These are phyloP conservation scores for Crotophaga sulcirostris DNA, from an alignment of 2,113 vertebrate genomes.

Conservation along the genomic window DNA sequence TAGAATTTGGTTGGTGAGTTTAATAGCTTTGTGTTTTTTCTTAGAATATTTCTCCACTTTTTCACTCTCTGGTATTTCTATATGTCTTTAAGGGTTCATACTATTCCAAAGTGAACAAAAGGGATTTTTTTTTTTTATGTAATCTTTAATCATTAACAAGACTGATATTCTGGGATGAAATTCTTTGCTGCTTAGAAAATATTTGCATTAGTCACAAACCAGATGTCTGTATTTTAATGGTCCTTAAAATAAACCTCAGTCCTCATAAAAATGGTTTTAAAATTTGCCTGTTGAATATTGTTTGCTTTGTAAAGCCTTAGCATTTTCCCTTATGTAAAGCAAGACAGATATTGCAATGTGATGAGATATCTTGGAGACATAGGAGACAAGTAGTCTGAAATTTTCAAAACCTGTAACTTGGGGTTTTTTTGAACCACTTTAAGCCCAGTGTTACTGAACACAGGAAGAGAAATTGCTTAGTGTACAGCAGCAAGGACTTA, in stretches of 20 bases:
- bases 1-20: constrained; percentile 6
- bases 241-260: not conserved
- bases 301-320: not conserved
- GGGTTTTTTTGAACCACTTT: not conserved
- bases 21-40: not conserved
- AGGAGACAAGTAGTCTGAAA: not conserved
- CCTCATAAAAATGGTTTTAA: not conserved
- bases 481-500: not conserved
- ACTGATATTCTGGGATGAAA: not conserved
- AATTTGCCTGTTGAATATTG: not conserved
- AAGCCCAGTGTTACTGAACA: not conserved
- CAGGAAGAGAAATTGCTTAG: not conserved
- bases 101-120: not conserved
- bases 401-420: not conserved
- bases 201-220: not conserved
- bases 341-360: not conserved
- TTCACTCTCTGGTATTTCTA: not conserved
- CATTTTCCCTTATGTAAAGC: not conserved
- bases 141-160: not conserved
- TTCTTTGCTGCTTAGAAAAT: not conserved
- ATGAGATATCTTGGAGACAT: not conserved
- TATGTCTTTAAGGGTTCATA: not conserved
- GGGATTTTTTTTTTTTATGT: not conserved
- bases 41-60: not conserved
- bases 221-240: not conserved